Conservation (phyloP, 2,797 vertebrate genomes). For the Oreonectes daqikongensis region DNA sequence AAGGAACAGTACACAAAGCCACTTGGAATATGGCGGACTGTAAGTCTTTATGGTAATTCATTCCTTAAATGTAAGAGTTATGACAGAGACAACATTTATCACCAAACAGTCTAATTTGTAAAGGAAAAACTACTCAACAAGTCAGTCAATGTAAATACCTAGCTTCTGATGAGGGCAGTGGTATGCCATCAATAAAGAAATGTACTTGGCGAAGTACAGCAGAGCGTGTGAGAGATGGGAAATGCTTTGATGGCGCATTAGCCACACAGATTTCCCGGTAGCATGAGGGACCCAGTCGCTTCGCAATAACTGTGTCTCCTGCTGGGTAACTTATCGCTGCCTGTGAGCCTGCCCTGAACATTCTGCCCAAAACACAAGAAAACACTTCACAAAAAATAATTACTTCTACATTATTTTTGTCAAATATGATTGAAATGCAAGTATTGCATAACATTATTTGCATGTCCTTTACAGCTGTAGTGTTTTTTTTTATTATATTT, state of each 20-base stretch:
- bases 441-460: constrained; percentile 35
- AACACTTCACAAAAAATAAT: constrained; percentile 31
- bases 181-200: constrained; percentile 38
- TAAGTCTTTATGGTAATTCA: no score
- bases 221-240: constrained; percentile 15
- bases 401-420: constrained; percentile 24
- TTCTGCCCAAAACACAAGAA: constrained; percentile 29
- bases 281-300: constrained; percentile 25
- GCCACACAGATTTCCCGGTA: constrained; percentile 23
- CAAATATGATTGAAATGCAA: constrained; percentile 36
- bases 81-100: no score
- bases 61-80: no score
- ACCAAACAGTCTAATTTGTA: background rate
- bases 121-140: background rate
- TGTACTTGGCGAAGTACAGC: constrained; percentile 13
- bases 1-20: no score
- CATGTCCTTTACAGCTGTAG: constrained; percentile 26
- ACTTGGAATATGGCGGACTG: background rate
- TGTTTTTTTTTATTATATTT: no score
- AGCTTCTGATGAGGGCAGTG: constrained; percentile 1
- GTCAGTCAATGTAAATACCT: background rate
- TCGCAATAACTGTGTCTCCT: constrained; percentile 43
- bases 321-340: constrained; percentile 44
- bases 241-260: constrained; percentile 39
- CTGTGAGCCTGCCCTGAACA: constrained; percentile 14